phyloP scores from a whole-genome alignment of 2,888 invertebrate genomes.

The Apodemia hepburni region DNA sequence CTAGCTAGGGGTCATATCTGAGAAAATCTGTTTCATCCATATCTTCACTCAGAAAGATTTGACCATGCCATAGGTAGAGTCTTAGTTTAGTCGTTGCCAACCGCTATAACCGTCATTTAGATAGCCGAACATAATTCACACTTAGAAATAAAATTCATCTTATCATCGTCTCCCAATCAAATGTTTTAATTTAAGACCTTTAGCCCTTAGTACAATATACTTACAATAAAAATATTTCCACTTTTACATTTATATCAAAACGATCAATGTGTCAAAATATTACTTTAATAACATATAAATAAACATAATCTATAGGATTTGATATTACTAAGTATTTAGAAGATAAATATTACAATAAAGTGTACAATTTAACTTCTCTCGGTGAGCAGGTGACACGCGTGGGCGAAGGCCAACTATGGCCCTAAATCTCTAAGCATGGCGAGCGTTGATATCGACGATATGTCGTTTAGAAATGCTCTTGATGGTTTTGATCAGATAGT shows the following conservation, averaged over 20 bases:
- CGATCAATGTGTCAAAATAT: conserved; percentile 3
- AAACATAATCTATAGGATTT: conserved; percentile 13
- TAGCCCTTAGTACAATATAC: background rate
- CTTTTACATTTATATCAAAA: background rate
- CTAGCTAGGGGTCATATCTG: too few relatives aligned
- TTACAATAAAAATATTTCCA: background rate
- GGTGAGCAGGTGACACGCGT: conserved; percentile 25
- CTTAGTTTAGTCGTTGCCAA: too few relatives aligned
- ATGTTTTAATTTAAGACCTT: background rate
- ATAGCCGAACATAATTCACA: too few relatives aligned
- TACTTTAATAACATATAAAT: conserved; percentile 11
- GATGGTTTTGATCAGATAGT: background rate
- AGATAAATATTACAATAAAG: conserved; percentile 8
- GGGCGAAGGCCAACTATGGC: conserved; percentile 33
- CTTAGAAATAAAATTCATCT: too few relatives aligned
- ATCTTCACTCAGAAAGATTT: too few relatives aligned
- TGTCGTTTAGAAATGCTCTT: conserved; percentile 1
- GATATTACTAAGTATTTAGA: conserved; percentile 5
- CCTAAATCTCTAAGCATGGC: conserved; percentile 29
- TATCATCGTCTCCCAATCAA: background rate
- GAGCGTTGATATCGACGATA: conserved; percentile 8
- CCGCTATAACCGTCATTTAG: too few relatives aligned
- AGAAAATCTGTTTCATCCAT: too few relatives aligned
- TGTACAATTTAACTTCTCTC: conserved; percentile 2
- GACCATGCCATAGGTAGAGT: too few relatives aligned